Evolutionary conservation across 35 echinoderm and acorn worm genomes (phyloP), one percentile per base, ranked within the genome.

Genomic region (Lytechinus pictus): DNA sequence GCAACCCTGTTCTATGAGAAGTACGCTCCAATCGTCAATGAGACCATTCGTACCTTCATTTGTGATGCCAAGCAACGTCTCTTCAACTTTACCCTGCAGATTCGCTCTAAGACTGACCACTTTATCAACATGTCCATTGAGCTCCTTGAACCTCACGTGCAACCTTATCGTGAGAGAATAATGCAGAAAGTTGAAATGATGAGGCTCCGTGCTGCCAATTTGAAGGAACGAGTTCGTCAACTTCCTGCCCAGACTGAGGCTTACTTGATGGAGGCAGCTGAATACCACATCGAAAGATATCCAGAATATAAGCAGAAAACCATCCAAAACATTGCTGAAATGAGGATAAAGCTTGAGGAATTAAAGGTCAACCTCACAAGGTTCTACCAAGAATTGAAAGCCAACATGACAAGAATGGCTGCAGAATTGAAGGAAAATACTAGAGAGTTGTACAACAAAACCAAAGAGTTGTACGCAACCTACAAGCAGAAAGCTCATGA

Each of bases 1-100:
- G 91, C 27, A 13, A 93, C 91, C 52, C 10, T 93, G 24, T 57
- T 13, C 52, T 93, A 93, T 57, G 9, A 54, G 53, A 57, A 93
- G 91, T 93, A 93, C 57, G 91, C 91, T 54, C 91, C 91, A 27
- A 14, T 93, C 24, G 91, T 93, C 12, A 93, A 93, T 54, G 95
- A 95, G 52, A 87, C 87, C 87, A 91, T 91, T 54, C 54, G 54
- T 27, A 95, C 61, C 87, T 95, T 28, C 95, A 90, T 87, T 58
- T 29, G 55, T 87, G 55, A 89, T 57, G 87, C 95, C 87, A 89
- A 52, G 52, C 12, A 89, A 19, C 94, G 87, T 66, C 27, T 96
- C 5, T 54, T 91, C 29, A 96, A 96, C 87, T 96, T 95, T 88
- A 72, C 96, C 27, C 10, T 96, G 51, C 86, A 52, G 54, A 54